Evolutionary conservation across 2,113 vertebrate genomes (phyloP).

Genomic region (Larimichthys polyactis): DNA sequence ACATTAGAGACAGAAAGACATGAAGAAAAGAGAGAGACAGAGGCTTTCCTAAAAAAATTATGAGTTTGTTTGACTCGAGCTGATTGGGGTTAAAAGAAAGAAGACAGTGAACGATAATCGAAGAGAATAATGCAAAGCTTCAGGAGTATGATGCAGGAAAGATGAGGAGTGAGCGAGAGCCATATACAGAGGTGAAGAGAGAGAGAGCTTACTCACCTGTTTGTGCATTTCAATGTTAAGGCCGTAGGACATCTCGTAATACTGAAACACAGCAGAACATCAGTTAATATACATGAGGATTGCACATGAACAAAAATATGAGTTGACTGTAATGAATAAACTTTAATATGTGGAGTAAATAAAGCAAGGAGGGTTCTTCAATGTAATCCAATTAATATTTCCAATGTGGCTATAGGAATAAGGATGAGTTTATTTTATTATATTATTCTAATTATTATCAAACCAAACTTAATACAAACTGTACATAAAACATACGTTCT

Average conservation of each 20-base stretch:
- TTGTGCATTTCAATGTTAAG: constrained; percentile 99
- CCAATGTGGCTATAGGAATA: background rate
- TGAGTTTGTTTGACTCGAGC: constrained; percentile 4
- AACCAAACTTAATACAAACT: background rate
- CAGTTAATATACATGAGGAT: constrained; percentile 6
- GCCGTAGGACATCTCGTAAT: constrained; percentile 99
- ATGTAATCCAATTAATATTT: background rate
- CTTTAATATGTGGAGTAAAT: background rate
- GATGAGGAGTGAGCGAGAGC: background rate
- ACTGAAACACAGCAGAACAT: constrained; percentile 85
- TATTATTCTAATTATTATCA: background rate
- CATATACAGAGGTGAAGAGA: background rate
- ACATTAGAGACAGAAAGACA: constrained; percentile 23
- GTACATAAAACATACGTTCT: background rate
- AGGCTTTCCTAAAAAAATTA: constrained; percentile 5
- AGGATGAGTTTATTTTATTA: background rate
- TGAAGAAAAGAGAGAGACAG: background rate
- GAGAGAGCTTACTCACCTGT: constrained; percentile 88
- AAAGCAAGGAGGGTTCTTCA: background rate
- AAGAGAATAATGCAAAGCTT: constrained; percentile 34
- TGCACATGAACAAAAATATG: background rate
- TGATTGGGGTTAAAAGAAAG: constrained; percentile 16
- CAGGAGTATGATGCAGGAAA: background rate
- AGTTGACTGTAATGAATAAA: background rate
- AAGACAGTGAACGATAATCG: background rate